Base-by-base conservation (phyloP, 2,888 invertebrate species). In the Orchesella flavescens region DNA sequence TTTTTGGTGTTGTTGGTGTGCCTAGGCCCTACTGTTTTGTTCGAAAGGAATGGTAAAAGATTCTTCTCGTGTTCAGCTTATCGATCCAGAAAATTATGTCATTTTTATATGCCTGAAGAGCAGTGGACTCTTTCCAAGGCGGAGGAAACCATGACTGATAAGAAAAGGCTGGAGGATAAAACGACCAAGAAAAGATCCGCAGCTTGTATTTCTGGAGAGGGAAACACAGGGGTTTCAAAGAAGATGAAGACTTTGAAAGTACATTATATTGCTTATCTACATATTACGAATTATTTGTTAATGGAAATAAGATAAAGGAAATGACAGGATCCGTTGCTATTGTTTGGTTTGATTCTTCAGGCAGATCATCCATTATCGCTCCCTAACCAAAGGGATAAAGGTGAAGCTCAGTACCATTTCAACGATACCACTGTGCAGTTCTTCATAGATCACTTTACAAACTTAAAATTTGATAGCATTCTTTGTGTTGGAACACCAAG, bases 321-420 rank as follows among this genome's bases (percentile, higher is more conserved):
- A n/a, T n/a, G n/a, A n/a, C n/a, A n/a, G n/a, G n/a, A n/a, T n/a
- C n/a, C n/a, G n/a, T n/a, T n/a, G n/a, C n/a, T n/a, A n/a, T n/a
- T 49, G 5, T 66, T 66, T 66, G 5, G 10, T 66, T 9, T 55
- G 55, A 57, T 15, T 46, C 23, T 46, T 3, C 57, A 57, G 44
- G n/a, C 10, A 3, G 53, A 44, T 65, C 24, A 72, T 61, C 74
- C 84, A 0, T 34, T 84, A 1, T 1, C 53, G 4, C 4, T 66
- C n/a, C 76, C 84, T 1, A 80, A 68, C 21, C 84, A 84, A 17
- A 17, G 23, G 4, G 71, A 84, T 53, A 80, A 76, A 66, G 84
- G 84, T 0, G 81, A 84, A 72, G 84, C 84, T 5, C 84, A 84
- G 68, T 84, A 84, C 19, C 84, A 84, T 43, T 84, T 84, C 43